These are phyloP conservation scores for Peromyscus californicus DNA, from an alignment of 2,113 vertebrate species.

Conservation along the genomic window DNA sequence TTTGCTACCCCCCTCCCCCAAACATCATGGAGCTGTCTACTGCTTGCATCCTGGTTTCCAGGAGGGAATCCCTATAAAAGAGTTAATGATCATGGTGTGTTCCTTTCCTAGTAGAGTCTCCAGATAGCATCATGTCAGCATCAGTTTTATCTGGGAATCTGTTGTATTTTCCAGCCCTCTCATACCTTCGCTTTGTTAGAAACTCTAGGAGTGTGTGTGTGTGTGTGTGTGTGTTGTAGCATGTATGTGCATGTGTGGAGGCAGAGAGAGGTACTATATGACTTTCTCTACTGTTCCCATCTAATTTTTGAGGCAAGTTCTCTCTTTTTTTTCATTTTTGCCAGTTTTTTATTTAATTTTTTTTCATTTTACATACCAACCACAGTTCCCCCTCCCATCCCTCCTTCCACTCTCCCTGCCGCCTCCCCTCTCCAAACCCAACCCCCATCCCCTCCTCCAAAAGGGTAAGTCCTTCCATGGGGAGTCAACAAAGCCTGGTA, in stretches of 20 bases:
- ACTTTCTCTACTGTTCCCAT: not conserved
- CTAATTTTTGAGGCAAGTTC: not conserved
- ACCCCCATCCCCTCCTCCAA: too few relatives aligned
- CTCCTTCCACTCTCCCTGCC: too few relatives aligned
- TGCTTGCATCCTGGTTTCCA: fast-evolving
- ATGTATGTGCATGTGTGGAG: not conserved
- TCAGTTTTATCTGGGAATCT: too few relatives aligned
- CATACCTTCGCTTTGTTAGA: not conserved
- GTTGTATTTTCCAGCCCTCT: not conserved
- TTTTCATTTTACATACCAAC: too few relatives aligned
- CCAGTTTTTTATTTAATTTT: too few relatives aligned
- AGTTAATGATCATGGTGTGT: not conserved
- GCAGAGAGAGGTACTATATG: not conserved
- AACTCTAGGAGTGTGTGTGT: not conserved
- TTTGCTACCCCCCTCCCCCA: too few relatives aligned
- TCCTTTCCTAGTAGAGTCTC: not conserved
- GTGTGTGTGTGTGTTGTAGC: not conserved
- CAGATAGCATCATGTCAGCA: not conserved
- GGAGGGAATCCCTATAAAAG: not conserved
- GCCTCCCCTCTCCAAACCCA: too few relatives aligned
- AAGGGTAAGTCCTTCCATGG: too few relatives aligned
- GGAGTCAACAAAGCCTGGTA: too few relatives aligned
- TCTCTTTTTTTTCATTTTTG: not conserved
- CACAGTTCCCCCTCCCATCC: too few relatives aligned
- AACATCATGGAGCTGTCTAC: not conserved